These are phyloP conservation scores for Sminthurides bifidus DNA, from an alignment of 1,140 invertebrate species.

Conservation along the genomic window DNA sequence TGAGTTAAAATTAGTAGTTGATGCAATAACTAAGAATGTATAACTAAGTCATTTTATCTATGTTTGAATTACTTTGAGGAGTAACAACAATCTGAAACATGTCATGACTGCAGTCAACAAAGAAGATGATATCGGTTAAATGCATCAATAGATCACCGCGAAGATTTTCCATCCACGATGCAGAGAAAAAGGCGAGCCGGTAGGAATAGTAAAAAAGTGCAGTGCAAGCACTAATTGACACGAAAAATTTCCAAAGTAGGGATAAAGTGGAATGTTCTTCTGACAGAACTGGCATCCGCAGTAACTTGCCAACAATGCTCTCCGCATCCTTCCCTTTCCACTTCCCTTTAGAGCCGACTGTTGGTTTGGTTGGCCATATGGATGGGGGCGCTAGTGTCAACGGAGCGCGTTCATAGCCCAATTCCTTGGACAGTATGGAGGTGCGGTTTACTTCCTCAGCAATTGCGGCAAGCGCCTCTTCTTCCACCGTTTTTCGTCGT, in stretches of 20 bases:
- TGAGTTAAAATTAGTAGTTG: background rate
- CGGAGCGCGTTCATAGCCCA: conserved; percentile 16
- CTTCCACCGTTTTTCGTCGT: conserved; percentile 8
- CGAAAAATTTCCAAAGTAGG: conserved; percentile 12
- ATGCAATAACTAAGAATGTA: background rate
- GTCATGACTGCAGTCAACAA: conserved; percentile 12
- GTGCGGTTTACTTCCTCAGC: conserved; percentile 20
- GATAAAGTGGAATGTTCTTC: background rate
- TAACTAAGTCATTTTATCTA: background rate
- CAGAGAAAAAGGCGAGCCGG: conserved; percentile 15
- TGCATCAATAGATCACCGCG: conserved; percentile 10
- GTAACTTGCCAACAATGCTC: background rate
- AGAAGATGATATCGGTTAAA: conserved; percentile 19
- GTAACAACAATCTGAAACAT: conserved; percentile 21
- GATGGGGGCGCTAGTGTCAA: conserved; percentile 14
- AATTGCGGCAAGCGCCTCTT: conserved; percentile 10
- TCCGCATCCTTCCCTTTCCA: background rate
- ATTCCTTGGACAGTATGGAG: conserved; percentile 15
- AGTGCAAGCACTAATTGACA: background rate
- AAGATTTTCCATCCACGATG: background rate
- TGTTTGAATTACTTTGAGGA: conserved; percentile 17
- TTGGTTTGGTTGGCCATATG: too few species aligned
- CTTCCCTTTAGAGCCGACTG: background rate
- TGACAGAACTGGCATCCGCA: background rate
- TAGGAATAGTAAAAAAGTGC: conserved; percentile 18